A percentile compares a stretch with the other conserved stretches of the same genome.
These are phyloP conservation scores for Actenoides lindsayi DNA, from an alignment of 2,113 vertebrate species.

Conservation along the genomic window DNA sequence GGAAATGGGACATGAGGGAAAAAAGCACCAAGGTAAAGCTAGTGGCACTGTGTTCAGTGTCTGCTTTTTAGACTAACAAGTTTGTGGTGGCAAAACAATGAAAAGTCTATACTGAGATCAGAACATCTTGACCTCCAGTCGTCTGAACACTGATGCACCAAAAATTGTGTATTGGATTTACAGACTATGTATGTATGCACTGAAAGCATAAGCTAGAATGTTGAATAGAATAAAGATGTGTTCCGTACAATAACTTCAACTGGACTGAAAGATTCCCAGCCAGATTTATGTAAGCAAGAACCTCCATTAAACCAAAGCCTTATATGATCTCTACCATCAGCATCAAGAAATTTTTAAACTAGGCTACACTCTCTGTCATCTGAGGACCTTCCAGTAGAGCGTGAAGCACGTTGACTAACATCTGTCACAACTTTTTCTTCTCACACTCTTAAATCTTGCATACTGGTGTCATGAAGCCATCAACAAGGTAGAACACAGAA, in stretches of 20 bases:
- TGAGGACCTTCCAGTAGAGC: neutral
- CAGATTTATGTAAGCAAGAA: neutral
- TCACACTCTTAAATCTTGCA: neutral
- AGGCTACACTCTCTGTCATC: neutral
- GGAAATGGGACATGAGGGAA: neutral
- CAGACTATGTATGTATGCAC: neutral
- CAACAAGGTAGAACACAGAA: neutral
- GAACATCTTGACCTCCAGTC: neutral
- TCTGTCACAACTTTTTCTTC: neutral
- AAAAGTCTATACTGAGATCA: neutral
- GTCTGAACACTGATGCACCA: neutral
- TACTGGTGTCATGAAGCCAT: neutral
- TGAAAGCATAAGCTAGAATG: neutral
- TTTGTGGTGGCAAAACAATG: neutral
- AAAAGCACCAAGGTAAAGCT: neutral
- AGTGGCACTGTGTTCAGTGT: neutral
- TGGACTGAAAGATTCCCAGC: neutral
- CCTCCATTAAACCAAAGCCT: neutral
- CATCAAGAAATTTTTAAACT: neutral
- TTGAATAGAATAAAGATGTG: neutral
- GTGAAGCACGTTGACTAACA: neutral
- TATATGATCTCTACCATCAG: neutral
- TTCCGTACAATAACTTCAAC: neutral
- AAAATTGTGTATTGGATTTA: neutral
- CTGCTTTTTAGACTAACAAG: neutral